These are phyloP conservation scores for Stichopus chloronotus DNA, from an alignment of 35 echinoderm and acorn worm genomes.

Conservation along the genomic window DNA sequence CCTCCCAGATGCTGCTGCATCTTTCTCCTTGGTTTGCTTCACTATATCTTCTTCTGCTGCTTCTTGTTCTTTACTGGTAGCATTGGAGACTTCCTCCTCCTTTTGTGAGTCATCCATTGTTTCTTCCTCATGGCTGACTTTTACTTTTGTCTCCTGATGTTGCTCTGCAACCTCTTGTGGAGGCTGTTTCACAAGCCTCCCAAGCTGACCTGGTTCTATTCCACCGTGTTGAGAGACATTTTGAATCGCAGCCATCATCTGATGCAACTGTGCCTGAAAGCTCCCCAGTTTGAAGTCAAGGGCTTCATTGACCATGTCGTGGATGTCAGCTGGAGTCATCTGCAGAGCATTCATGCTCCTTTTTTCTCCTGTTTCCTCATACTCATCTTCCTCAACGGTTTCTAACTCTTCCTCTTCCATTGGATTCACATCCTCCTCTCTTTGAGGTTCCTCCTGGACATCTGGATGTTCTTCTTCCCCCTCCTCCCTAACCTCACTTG, in stretches of 20 bases:
- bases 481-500: not conserved
- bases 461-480: not conserved
- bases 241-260: slow-evolving; percentile 41
- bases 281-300: not conserved
- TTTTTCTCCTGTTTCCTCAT: not conserved
- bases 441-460: not conserved
- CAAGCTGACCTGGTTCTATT: too few species aligned
- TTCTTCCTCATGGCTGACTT: not conserved
- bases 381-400: not conserved
- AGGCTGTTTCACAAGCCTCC: not conserved
- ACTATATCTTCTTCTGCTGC: not conserved
- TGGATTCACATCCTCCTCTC: not conserved
- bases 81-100: not conserved
- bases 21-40: not conserved
- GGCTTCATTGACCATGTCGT: slow-evolving; percentile 21
- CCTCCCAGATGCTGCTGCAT: not conserved
- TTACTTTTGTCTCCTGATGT: not conserved
- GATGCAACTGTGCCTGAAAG: slow-evolving; percentile 32
- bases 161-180: not conserved
- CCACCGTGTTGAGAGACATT: not conserved
- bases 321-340: not conserved
- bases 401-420: not conserved
- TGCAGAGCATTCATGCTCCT: not conserved
- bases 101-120: not conserved
- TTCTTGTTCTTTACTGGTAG: not conserved